Base-by-base conservation (phyloP, 2,888 invertebrate species). In the Lordiphosa fenestrarum region DNA sequence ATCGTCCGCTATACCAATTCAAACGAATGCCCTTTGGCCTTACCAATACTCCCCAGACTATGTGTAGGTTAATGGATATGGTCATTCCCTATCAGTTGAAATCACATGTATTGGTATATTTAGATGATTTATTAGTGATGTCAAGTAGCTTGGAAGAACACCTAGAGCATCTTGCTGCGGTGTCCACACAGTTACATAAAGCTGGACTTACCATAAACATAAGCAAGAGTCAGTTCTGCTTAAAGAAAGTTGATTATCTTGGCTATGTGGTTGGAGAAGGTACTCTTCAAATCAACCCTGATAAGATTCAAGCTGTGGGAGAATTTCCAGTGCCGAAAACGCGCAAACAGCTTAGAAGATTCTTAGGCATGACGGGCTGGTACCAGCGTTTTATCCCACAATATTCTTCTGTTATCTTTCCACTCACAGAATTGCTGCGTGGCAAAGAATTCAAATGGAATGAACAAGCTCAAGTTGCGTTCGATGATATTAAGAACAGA, bases 321-420 rank as follows among this genome's bases (percentile, higher is more conserved):
- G 39, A 51, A 2, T 56, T 51, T 51, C 39, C 50, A 6, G 9
- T 36, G 3, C 59, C 54, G 1, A 60, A 54, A 10, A n/a, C n/a
- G n/a, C n/a, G n/a, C n/a, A n/a, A n/a, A n/a, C 21, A 53, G 19
- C 30, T 60, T 2, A 38, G 46, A 23, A 12, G 38, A 19, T 49
- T 55, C 5, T 15, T 42, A 7, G 49, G 42, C 1, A 58, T 48
- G 48, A 39, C 44, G 7, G 44, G 42, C 1, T 58, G 48, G 53
- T 50, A 53, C n/a, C 49, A 59, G 12, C 6, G 49, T 0, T 49
- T 60, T 6, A 40, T 60, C 19, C 13, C 50, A 1, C 33, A 48
- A 2, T 52, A 52, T 4, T 58, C 15, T 0, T 15, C 33, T 2
- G 21, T 48, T 0, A 35, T 42, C 6, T 48, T 33, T 13, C 12